These are phyloP conservation scores for Bombus cullumanus DNA, from an alignment of 1,140 invertebrate genomes.

Conservation along the genomic window DNA sequence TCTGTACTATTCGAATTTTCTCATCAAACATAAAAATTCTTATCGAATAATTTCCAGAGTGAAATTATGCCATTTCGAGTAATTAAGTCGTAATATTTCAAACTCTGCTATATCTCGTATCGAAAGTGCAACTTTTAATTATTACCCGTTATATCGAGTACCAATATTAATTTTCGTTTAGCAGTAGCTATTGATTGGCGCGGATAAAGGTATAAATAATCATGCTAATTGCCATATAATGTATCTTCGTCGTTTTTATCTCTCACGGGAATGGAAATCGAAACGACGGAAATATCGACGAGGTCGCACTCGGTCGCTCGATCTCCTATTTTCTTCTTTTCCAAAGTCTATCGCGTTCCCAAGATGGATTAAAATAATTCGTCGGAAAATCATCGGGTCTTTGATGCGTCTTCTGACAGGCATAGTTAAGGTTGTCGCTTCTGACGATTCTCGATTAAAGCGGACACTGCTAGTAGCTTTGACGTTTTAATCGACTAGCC, in stretches of 20 bases:
- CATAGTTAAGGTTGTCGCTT: conserved; percentile 22
- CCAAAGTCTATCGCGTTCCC: neutral
- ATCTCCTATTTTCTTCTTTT: neutral
- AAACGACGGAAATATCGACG: neutral
- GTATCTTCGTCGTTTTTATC: neutral
- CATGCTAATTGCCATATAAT: neutral
- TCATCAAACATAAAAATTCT: neutral
- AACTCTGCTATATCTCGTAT: neutral
- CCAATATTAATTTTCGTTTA: neutral
- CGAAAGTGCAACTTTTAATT: neutral
- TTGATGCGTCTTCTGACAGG: conserved; percentile 14
- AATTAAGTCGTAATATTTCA: no score
- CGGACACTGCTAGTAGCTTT: neutral
- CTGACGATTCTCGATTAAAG: conserved; percentile 33
- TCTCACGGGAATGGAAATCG: no score
- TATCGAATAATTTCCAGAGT: neutral
- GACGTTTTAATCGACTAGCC: conserved; percentile 47
- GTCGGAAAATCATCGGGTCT: neutral
- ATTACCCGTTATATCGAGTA: neutral
- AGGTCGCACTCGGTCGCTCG: neutral
- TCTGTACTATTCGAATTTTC: neutral
- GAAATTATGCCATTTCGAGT: neutral
- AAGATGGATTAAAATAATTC: conserved; percentile 2
- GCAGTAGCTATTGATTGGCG: neutral
- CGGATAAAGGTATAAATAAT: neutral